Percentiles rank a stretch among this genome's conserved stretches.
Evolutionary conservation across 2,113 vertebrate species (phyloP).

Genomic region (Coryphaenoides rupestris): DNA sequence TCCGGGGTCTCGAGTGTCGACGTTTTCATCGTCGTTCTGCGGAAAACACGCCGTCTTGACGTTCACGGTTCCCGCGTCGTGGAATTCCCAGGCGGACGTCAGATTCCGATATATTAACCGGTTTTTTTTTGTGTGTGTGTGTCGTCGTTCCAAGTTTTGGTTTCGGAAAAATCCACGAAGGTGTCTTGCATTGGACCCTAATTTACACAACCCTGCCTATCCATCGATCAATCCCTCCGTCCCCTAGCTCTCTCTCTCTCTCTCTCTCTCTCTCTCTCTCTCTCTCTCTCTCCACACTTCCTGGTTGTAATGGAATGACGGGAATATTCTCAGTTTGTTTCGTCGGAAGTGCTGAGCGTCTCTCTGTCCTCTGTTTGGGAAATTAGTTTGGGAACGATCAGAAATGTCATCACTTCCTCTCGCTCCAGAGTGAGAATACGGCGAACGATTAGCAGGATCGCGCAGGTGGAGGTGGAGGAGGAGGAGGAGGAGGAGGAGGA

Average conservation of each 20-base stretch:
- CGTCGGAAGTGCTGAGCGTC: not conserved
- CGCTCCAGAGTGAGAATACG: too few species aligned
- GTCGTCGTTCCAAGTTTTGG: slow-evolving; percentile 13
- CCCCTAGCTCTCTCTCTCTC: not conserved
- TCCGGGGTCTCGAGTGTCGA: too few species aligned
- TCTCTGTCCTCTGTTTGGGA: not conserved
- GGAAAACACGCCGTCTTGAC: slow-evolving; percentile 32
- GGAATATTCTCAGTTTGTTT: not conserved
- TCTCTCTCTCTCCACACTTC: not conserved
- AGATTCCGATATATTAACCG: not conserved
- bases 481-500: too few species aligned
- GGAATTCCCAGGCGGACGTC: slow-evolving; percentile 2
- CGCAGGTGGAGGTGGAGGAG: too few species aligned
- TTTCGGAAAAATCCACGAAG: not conserved
- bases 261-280: not conserved
- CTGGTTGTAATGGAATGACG: not conserved
- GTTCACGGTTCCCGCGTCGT: not conserved
- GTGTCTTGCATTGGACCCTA: not conserved
- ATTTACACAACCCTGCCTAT: not conserved
- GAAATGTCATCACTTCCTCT: too few species aligned
- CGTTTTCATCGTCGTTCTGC: too few species aligned
- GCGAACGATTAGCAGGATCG: too few species aligned
- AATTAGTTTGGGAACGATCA: not conserved
- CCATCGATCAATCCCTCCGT: slow-evolving; percentile 1
- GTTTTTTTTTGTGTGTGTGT: too few species aligned